Conservation (phyloP, 2,888 invertebrate species). For the Hecatera dysodea region DNA sequence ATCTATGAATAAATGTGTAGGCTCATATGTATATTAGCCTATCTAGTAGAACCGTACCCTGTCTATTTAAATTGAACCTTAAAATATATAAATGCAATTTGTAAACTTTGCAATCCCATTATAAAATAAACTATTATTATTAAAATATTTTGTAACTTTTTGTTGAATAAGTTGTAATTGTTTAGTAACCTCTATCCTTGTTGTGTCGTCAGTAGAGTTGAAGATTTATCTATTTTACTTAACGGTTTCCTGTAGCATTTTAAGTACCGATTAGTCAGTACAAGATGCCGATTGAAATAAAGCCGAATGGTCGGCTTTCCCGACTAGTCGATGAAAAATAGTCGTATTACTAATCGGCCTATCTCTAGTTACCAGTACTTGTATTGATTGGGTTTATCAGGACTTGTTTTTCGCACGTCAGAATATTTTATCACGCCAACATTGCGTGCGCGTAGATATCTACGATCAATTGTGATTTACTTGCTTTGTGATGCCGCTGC, state of each 20-base stretch:
- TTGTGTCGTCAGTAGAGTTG: not conserved
- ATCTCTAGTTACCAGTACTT: slow-evolving; percentile 22
- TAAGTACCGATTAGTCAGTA: not conserved
- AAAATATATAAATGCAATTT: too few relatives aligned
- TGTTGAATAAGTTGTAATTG: not conserved
- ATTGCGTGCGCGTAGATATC: slow-evolving; percentile 43
- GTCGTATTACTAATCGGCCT: not conserved
- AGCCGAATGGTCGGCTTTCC: not conserved
- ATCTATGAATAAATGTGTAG: too few relatives aligned
- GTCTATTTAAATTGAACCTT: too few relatives aligned
- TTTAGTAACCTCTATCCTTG: not conserved
- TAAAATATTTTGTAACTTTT: not conserved
- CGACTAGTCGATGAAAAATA: not conserved
- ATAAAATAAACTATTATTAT: too few relatives aligned
- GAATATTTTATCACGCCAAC: slow-evolving; percentile 40
- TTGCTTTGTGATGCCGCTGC: slow-evolving; percentile 38
- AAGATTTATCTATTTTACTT: not conserved
- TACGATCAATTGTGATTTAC: slow-evolving; percentile 43
- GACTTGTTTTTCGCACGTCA: slow-evolving; percentile 29
- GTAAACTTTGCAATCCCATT: too few relatives aligned
- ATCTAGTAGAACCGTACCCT: too few relatives aligned
- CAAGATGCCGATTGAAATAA: not conserved
- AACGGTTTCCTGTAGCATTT: not conserved
- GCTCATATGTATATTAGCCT: too few relatives aligned
- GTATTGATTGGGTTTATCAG: slow-evolving; percentile 52